A percentile compares a stretch with the other conserved stretches of the same genome.
These are phyloP conservation scores for Oreotragus oreotragus DNA, from an alignment of 2,113 vertebrate genomes.

Conservation along the genomic window DNA sequence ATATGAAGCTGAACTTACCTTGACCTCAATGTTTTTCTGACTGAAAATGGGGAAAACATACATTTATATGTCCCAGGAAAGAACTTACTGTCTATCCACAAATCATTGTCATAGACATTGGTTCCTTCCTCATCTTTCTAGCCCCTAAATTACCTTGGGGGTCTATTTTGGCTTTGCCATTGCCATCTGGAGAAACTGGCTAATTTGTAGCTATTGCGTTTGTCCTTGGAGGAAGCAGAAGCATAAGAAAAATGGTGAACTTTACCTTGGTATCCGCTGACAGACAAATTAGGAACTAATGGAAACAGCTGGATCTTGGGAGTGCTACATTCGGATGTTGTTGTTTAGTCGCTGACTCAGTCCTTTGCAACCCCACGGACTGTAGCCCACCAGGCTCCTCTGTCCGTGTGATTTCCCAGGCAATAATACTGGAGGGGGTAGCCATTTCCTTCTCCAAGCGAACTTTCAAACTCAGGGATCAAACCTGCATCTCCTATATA, in stretches of 20 bases:
- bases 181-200: background rate
- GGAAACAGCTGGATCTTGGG: background rate
- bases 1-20: background rate
- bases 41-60: background rate
- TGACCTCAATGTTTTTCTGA: background rate
- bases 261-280: background rate
- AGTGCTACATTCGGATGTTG: background rate
- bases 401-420: background rate
- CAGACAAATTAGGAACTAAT: background rate
- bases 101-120: background rate
- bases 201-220: background rate
- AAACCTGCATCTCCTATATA: background rate
- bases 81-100: background rate
- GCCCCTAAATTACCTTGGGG: background rate
- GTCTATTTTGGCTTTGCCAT: background rate
- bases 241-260: background rate
- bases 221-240: background rate
- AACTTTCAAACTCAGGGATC: background rate
- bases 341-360: background rate
- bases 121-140: background rate
- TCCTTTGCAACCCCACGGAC: background rate
- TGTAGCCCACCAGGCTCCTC: background rate
- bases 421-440: background rate
- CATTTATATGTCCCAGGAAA: background rate
- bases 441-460: background rate